Percentiles rank a stretch among this genome's conserved stretches.
These are phyloP conservation scores for Apteryx owenii DNA, from an alignment of 2,113 vertebrate genomes.

Conservation along the genomic window DNA sequence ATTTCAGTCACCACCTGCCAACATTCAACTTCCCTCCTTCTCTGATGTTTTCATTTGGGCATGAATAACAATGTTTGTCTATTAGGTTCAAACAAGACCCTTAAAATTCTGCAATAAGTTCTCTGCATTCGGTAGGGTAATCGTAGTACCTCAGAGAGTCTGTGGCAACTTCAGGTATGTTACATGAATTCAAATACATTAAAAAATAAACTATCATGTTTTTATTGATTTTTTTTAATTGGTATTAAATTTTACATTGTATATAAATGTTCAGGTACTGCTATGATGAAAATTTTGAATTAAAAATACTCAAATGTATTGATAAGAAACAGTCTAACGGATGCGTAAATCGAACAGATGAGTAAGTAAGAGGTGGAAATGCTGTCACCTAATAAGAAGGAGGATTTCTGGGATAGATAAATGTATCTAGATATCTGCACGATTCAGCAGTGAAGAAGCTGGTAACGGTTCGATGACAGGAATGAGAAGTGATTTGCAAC, in stretches of 20 bases:
- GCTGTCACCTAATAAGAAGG: background rate
- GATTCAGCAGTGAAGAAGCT: background rate
- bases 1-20: background rate
- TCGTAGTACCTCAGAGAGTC: background rate
- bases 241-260: background rate
- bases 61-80: background rate
- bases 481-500: background rate
- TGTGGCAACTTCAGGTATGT: background rate
- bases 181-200: background rate
- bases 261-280: background rate
- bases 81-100: background rate
- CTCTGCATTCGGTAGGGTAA: background rate
- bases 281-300: background rate
- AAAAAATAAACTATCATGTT: background rate
- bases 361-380: slow-evolving; percentile 36
- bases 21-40: background rate
- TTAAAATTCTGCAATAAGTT: background rate
- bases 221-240: background rate
- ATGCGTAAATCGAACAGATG: background rate
- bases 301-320: background rate
- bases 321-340: background rate
- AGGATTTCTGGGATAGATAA: slow-evolving; percentile 28
- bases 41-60: fast-evolving
- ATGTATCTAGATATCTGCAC: background rate
- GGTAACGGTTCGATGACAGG: slow-evolving; percentile 56